Conservation (phyloP, 1,140 invertebrate genomes). For the Limonius californicus region DNA sequence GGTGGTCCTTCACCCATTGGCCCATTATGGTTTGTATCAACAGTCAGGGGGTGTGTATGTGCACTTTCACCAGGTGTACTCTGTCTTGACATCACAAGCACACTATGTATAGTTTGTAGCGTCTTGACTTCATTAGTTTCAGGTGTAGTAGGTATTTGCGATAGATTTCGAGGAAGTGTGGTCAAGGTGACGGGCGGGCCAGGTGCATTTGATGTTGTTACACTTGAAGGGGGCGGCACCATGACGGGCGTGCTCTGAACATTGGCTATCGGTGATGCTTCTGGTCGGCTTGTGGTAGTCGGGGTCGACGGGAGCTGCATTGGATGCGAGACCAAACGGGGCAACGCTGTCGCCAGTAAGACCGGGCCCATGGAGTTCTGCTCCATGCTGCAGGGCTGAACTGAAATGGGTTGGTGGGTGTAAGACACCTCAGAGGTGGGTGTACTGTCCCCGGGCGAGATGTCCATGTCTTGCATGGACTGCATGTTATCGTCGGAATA, state of each 20-base stretch:
- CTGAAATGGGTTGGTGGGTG: slow-evolving; percentile 18
- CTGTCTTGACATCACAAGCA: slow-evolving; percentile 47
- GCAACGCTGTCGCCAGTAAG: slow-evolving; percentile 64
- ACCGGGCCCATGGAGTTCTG: slow-evolving; percentile 50
- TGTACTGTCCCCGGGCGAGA: slow-evolving; percentile 78
- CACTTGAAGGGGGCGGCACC: slow-evolving; percentile 27
- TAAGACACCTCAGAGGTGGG: slow-evolving; percentile 68
- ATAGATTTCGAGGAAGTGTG: slow-evolving; percentile 6
- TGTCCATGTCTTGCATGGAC: slow-evolving; percentile 73
- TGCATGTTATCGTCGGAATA: slow-evolving; percentile 36
- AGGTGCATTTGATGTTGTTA: slow-evolving; percentile 53
- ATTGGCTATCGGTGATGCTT: slow-evolving; percentile 48
- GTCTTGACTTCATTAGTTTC: slow-evolving; percentile 11
- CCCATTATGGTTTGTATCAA: slow-evolving; percentile 54
- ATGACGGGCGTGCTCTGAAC: slow-evolving; percentile 48
- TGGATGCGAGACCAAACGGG: slow-evolving; percentile 59
- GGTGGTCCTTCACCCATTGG: slow-evolving; percentile 56
- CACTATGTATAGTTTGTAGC: slow-evolving; percentile 51
- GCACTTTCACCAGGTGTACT: slow-evolving; percentile 41
- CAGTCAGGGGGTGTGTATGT: slow-evolving; percentile 49
- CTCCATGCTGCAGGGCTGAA: slow-evolving; percentile 25
- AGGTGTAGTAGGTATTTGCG: slow-evolving; percentile 7
- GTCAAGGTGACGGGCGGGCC: slow-evolving; percentile 45
- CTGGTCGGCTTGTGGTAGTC: slow-evolving; percentile 23
- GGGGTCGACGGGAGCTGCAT: slow-evolving; percentile 34